Conservation (phyloP, 1,140 invertebrate species). For the Onthophagus taurus region DNA sequence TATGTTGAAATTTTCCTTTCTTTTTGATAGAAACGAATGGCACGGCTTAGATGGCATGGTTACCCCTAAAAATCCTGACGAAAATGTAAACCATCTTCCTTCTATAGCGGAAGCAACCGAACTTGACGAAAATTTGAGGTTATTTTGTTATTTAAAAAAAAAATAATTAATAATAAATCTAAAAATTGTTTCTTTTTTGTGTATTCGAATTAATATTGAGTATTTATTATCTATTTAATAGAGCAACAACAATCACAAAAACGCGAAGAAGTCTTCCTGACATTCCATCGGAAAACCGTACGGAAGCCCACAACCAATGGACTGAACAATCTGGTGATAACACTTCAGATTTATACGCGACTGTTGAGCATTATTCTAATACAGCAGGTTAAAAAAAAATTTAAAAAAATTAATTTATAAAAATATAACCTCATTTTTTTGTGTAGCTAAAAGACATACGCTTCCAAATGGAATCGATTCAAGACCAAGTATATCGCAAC, state of each 20-base stretch:
- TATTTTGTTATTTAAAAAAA: too few species aligned
- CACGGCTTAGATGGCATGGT: conserved; percentile 45
- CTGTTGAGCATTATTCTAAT: conserved; percentile 43
- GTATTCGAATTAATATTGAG: conserved; percentile 2
- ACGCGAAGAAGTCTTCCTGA: conserved; percentile 56
- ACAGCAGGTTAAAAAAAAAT: conserved; percentile 17
- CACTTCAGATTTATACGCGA: conserved; percentile 56
- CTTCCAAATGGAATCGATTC: conserved; percentile 30
- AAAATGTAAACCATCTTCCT: conserved; percentile 40
- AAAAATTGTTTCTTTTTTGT: not conserved
- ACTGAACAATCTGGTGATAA: conserved; percentile 44
- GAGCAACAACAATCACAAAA: conserved; percentile 29
- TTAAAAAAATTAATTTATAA: conserved; percentile 7
- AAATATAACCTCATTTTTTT: conserved; percentile 6
- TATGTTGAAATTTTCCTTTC: conserved; percentile 6
- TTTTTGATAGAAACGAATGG: conserved; percentile 41
- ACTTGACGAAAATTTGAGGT: too few species aligned
- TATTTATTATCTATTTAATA: conserved; percentile 13
- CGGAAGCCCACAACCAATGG: conserved; percentile 39
- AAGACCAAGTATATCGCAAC: conserved; percentile 44
- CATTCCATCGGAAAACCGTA: conserved; percentile 43
- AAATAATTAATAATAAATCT: too few species aligned
- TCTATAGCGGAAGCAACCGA: too few species aligned
- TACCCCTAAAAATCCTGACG: conserved; percentile 45
- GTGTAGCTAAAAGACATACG: conserved; percentile 30